Conservation (phyloP, 2,797 vertebrate genomes). For the Acrossocheilus wenchowensis region DNA sequence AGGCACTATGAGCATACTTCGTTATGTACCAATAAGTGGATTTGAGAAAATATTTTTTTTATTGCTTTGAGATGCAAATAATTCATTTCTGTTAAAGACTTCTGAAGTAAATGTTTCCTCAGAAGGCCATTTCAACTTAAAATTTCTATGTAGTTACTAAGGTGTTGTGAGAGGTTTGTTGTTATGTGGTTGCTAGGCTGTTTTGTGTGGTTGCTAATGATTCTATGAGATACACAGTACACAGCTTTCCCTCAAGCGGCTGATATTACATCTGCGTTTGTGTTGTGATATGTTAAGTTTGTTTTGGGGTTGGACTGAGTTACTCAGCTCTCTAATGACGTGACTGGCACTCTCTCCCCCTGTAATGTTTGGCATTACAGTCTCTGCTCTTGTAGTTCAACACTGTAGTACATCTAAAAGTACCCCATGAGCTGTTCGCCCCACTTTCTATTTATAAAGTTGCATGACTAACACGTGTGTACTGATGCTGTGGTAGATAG, state of each 20-base stretch:
- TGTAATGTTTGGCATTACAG: slow-evolving; percentile 21
- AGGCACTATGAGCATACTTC: not conserved
- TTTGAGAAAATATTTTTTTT: not conserved
- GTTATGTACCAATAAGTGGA: not conserved
- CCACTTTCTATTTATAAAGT: slow-evolving; percentile 80
- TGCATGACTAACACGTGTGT: slow-evolving; percentile 43
- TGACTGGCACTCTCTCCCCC: slow-evolving; percentile 2
- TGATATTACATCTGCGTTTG: slow-evolving; percentile 5
- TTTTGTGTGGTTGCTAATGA: not conserved
- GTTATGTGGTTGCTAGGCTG: slow-evolving; percentile 2
- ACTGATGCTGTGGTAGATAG: slow-evolving; percentile 35
- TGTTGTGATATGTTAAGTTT: not conserved
- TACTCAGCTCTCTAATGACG: slow-evolving; percentile 17
- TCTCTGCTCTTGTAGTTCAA: slow-evolving; percentile 41
- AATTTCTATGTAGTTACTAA: not conserved
- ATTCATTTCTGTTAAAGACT: not conserved
- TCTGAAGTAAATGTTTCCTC: not conserved
- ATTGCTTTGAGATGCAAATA: not conserved
- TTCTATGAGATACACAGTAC: not conserved
- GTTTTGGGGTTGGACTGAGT: slow-evolving; percentile 26
- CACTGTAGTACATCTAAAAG: slow-evolving; percentile 63
- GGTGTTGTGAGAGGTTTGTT: not conserved
- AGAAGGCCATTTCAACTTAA: not conserved
- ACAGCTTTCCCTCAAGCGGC: not conserved
- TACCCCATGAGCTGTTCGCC: slow-evolving; percentile 73